phyloP scores from a whole-genome alignment of 2,113 vertebrate species.

The Microcebus ravelobensis region DNA sequence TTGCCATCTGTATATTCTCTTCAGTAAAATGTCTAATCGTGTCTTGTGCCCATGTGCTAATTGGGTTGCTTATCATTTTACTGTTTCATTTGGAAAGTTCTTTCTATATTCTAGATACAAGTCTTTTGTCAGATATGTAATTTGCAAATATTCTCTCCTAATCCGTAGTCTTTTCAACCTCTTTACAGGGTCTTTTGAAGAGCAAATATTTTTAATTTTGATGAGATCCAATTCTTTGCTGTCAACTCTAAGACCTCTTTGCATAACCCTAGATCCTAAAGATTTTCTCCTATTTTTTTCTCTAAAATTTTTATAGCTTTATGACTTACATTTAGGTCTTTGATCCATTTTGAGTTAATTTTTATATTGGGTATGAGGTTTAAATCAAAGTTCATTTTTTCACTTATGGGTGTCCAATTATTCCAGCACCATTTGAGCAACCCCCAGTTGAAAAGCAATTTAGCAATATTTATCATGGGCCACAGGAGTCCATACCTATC shows the following conservation, averaged over 20 bases:
- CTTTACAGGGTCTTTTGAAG: background rate
- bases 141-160: background rate
- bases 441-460: background rate
- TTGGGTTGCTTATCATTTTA: slow-evolving; percentile 24
- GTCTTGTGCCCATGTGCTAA: slow-evolving; percentile 47
- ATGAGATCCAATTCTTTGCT: background rate
- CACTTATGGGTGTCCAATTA: background rate
- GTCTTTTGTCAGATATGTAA: background rate
- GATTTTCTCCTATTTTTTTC: background rate
- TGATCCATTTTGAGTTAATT: background rate
- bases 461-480: background rate
- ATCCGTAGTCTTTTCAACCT: background rate
- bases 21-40: background rate
- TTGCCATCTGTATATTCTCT: slow-evolving; percentile 25
- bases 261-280: background rate
- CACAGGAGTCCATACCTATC: background rate
- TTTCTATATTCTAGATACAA: slow-evolving; percentile 3
- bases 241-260: slow-evolving; percentile 41
- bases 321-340: background rate
- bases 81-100: slow-evolving; percentile 6
- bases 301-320: background rate
- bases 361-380: background rate
- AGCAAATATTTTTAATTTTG: background rate
- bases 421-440: background rate
- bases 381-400: background rate